These are phyloP conservation scores for Plebejus argus DNA, from an alignment of 2,888 invertebrate genomes.

Conservation along the genomic window DNA sequence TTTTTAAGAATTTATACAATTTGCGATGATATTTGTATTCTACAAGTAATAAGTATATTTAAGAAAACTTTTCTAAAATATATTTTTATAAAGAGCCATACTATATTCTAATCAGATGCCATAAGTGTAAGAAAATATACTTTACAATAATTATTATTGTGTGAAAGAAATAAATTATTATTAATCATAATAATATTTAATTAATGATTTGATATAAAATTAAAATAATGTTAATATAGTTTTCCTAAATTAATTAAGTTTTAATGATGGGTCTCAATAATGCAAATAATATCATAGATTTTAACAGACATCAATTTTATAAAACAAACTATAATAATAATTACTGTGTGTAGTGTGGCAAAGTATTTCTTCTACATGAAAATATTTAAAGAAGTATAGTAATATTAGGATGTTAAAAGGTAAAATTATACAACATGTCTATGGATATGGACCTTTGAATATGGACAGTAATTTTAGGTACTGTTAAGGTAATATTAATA, in stretches of 20 bases:
- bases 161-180: neutral
- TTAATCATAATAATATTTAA: neutral
- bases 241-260: neutral
- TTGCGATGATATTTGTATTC: neutral
- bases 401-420: neutral
- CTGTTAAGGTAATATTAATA: constrained; percentile 17
- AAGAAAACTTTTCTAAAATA: neutral
- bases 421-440: neutral
- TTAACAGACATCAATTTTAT: neutral
- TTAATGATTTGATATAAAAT: neutral
- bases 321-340: neutral
- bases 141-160: neutral
- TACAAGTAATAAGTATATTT: neutral
- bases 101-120: constrained; percentile 8
- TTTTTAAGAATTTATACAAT: neutral
- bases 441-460: neutral
- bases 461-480: constrained; percentile 29
- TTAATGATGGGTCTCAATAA: constrained; percentile 4
- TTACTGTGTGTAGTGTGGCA: neutral
- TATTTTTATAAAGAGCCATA: constrained; percentile 17
- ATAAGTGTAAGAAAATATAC: neutral
- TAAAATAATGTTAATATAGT: neutral
- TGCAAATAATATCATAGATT: neutral
- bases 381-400: neutral
- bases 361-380: neutral